Conservation (phyloP, 2,113 vertebrate genomes). For the Chunga burmeisteri region DNA sequence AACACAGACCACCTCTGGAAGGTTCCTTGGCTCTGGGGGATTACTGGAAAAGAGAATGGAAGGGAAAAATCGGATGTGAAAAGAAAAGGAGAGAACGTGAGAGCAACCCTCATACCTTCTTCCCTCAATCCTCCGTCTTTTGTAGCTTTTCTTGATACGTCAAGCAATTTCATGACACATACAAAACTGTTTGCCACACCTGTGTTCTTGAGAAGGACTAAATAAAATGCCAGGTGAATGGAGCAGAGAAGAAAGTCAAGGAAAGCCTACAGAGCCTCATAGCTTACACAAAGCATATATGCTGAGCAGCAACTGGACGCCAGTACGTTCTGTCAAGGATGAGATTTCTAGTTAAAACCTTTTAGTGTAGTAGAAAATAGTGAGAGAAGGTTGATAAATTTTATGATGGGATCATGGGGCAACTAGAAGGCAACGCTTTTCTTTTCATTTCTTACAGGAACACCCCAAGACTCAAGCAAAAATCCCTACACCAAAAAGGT, state of each 20-base stretch:
- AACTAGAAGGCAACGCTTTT: neutral
- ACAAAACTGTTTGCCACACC: neutral
- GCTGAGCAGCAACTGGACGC: neutral
- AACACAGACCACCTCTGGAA: neutral
- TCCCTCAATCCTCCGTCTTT: neutral
- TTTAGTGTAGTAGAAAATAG: neutral
- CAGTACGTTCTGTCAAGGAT: neutral
- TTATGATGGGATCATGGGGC: neutral
- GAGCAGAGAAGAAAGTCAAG: neutral
- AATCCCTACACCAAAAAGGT: neutral
- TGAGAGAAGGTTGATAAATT: neutral
- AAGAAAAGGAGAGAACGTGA: neutral
- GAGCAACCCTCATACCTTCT: neutral
- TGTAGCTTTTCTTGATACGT: neutral
- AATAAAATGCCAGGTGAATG: neutral
- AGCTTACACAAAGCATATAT: neutral
- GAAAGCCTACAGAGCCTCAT: neutral
- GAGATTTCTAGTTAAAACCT: neutral
- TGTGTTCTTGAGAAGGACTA: neutral
- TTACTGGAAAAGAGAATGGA: neutral
- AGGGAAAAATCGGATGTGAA: neutral
- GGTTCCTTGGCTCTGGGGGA: rapidly evolving
- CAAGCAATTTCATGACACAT: neutral
- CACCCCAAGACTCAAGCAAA: neutral
- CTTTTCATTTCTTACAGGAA: neutral